Base-by-base conservation (phyloP, 2,797 vertebrate species). In the Lutjanus argentimaculatus region DNA sequence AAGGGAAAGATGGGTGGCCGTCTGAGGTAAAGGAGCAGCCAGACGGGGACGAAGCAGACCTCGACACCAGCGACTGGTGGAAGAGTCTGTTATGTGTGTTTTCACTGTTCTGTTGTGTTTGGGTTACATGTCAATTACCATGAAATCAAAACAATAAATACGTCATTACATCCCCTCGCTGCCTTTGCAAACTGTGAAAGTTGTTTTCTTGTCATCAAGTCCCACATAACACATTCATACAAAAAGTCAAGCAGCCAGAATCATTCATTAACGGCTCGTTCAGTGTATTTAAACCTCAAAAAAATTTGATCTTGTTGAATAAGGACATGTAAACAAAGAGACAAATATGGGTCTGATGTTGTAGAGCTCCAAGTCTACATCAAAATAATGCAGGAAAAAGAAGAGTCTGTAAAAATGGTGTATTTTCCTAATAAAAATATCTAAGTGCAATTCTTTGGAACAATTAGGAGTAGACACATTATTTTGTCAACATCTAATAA, bases 1-100 rank as follows among this genome's bases (percentile, higher is more conserved):
- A 96, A 96, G 85, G 95, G 94, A 82, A 96, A 96, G 88, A 89
- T 94, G 93, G 67, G 79, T 0, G 88, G 88, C 59, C 92, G 95
- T 56, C 82, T 96, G 83, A 93, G 95, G 92, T 96, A 94, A 90
- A 95, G 77, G 49, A 63, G 62, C 75, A 22, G 56, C 48, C 15
- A 7, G 75, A 76, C 19, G 10, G 25, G n/a, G 51, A 40, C 7
- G 22, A 70, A 36, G 46, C 69, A 72, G 22, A 82, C 14, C 0
- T 7, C 25, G 57, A 85, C 83, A 65, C 51, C 75, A 78, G 73
- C 3, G 67, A 82, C 45, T 25, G 56, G 68, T 56, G 42, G 8
- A 10, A 7, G 49, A 69, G 64, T 88, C 79, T 79, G 19, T 66
- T 77, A 21, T 62, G 16, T 67, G 67, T 83, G 78, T 61, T 30